Base-by-base conservation (phyloP, 2,888 invertebrate genomes). In the Erebia palarica region DNA sequence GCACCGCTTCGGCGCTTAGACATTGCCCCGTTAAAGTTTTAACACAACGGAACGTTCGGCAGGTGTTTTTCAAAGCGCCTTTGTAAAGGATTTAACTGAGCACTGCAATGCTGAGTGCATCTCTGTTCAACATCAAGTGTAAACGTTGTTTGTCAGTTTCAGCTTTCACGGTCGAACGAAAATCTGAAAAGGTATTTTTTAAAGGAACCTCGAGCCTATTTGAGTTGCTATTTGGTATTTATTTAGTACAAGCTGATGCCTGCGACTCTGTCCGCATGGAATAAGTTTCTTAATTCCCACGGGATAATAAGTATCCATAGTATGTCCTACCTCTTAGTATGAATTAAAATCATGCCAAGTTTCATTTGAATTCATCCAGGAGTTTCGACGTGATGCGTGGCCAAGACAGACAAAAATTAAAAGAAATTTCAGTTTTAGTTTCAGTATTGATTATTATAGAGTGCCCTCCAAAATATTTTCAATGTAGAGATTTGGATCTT, bases 41-140 rank as follows among this genome's bases (percentile, higher is more conserved):
- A 66, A 66, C 57, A 66, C 55, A 9, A 44, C 44, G 65, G 42
- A 65, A 57, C 65, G 55, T 57, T 65, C 65, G 14, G 42, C 66
- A 66, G 66, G 66, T 66, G 58, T 58, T 66, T 63, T 57, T 57
- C 36, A 66, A 58, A 58, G 57, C 42, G 66, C 66, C 58, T 65
- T 66, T 58, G 47, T 47, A 47, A 66, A 57, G 44, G 66, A 66
- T 66, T 66, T 66, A 66, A 58, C 55, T 21, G 57, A 11, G 55
- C 44, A 16, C 57, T 57, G 44, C 42, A 21, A 55, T 63, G 18
- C 18, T 21, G 53, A 64, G 55, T 55, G 16, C 53, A 65, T 14
- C 63, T 49, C 47, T 11, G 49, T 49, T 18, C 7, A 63, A 63
- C 49, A 49, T 49, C 47, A 21, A 63, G 49, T 14, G 63, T 63